Evolutionary conservation across 2,888 invertebrate genomes (phyloP), one percentile per base, ranked within the genome.

Genomic region (Drepanosiphum platanoidis): DNA sequence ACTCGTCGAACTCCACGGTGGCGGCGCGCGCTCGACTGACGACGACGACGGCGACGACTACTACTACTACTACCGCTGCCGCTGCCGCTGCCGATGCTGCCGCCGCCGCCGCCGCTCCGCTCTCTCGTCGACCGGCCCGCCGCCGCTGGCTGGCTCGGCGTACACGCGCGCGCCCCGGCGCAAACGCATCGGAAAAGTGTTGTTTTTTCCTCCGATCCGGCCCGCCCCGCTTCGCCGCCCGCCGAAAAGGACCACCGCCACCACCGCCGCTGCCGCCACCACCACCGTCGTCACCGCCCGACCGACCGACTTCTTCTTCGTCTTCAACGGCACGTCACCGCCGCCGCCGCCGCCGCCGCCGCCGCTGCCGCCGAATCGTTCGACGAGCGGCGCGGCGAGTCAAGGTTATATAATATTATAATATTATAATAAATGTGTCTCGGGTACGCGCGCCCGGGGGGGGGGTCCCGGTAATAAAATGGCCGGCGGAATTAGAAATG

Each of bases 1-100:
- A 84, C 84, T 84, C 84, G 84, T 84, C 84, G 84, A 84, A 84
- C 68, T 84, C 84, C 84, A 84, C 84, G 84, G 58, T 77, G 64
- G 75, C 75, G 84, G 75, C 75, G 74, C 64, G 75, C 64, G 75
- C 84, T 66, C 72, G 75, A 84, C 74, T 84, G 84, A 81, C 81
- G 81, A 58, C 71, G 58, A 32, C 81, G 71, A 39, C 81, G 80
- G 15, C 39, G 52, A n/a, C 71, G 30, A 18, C 81, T 71, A 61
- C 71, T 22, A 15, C 68, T 9, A 9, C 27, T 18, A 30, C 8
- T 30, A 36, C 58, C n/a, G 22, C 39, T 22, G 18, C 15, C 30
- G 70, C 1, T 30, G 52, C 52, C 22, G 52, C n/a, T 36, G 71
- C 34, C 22, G 42, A 11, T 36, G 27, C 64, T 30, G 42, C 42